phyloP scores from a whole-genome alignment of 2,888 invertebrate species.

The Xestoiulus laeticollis region DNA sequence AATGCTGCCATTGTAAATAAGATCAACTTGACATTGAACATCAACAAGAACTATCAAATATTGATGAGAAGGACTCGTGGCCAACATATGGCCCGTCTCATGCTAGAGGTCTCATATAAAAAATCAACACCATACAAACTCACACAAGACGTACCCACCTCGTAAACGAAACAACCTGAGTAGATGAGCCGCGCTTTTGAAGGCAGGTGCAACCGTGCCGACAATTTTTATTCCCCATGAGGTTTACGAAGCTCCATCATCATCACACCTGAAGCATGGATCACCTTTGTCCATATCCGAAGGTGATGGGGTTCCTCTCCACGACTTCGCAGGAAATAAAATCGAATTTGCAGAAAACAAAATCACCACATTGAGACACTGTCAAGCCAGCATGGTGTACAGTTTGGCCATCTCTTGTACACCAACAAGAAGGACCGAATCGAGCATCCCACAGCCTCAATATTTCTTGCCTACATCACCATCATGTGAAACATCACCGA shows the following conservation, averaged over 20 bases:
- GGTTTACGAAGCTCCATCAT: conserved; percentile 23
- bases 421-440: background rate
- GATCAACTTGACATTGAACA: no score
- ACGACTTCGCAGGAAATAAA: background rate
- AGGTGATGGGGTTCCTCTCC: background rate
- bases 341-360: background rate
- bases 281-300: conserved; percentile 37
- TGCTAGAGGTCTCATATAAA: no score
- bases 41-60: no score
- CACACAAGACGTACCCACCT: conserved; percentile 34
- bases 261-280: conserved; percentile 35
- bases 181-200: conserved; percentile 48
- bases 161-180: conserved; percentile 52
- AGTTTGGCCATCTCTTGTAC: background rate
- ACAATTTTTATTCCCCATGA: conserved; percentile 54
- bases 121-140: no score
- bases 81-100: no score
- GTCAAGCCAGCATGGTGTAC: background rate
- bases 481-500: background rate
- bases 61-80: no score
- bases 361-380: background rate
- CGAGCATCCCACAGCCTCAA: background rate
- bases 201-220: conserved; percentile 53
- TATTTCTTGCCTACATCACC: background rate
- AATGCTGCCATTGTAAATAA: no score